These are phyloP conservation scores for Cataglyphis cursor DNA, from an alignment of 2,888 invertebrate species.

Conservation along the genomic window DNA sequence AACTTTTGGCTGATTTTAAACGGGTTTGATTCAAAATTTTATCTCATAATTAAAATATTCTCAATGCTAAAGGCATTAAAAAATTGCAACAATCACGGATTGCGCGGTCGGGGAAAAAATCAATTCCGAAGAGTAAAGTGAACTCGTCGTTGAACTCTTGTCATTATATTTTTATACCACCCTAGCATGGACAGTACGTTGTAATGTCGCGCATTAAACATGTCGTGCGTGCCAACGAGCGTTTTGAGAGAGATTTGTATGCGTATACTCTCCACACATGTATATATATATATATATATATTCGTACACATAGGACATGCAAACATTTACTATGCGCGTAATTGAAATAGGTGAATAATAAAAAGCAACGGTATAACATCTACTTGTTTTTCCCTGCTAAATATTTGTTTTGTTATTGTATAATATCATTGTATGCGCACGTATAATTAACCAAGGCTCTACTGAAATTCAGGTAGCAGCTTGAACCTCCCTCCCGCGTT, in stretches of 20 bases:
- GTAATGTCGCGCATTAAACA: conserved; percentile 42
- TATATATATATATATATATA: not conserved
- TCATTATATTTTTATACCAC: conserved; percentile 30
- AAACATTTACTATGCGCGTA: not conserved
- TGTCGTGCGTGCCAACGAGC: conserved; percentile 22
- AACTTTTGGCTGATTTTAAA: not conserved
- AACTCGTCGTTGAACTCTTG: conserved; percentile 13
- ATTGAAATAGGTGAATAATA: not conserved
- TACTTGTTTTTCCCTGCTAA: not conserved
- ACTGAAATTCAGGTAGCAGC: conserved; percentile 2
- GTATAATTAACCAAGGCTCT: conserved; percentile 6
- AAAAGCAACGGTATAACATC: conserved; percentile 7
- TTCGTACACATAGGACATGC: not conserved
- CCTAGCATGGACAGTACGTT: not conserved
- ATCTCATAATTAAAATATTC: not conserved
- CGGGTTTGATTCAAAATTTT: not conserved
- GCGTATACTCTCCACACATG: not conserved
- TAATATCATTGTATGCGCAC: not conserved
- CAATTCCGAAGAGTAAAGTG: conserved; percentile 8
- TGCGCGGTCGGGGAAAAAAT: conserved; percentile 19
- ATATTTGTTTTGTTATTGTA: not conserved
- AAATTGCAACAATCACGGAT: not conserved
- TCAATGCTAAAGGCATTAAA: not conserved
- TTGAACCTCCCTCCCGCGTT: conserved; percentile 1
- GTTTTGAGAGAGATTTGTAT: conserved; percentile 20